Evolutionary conservation across 2,797 vertebrate species (phyloP), one percentile per base, ranked within the genome.

Genomic region (Lacerta agilis): DNA sequence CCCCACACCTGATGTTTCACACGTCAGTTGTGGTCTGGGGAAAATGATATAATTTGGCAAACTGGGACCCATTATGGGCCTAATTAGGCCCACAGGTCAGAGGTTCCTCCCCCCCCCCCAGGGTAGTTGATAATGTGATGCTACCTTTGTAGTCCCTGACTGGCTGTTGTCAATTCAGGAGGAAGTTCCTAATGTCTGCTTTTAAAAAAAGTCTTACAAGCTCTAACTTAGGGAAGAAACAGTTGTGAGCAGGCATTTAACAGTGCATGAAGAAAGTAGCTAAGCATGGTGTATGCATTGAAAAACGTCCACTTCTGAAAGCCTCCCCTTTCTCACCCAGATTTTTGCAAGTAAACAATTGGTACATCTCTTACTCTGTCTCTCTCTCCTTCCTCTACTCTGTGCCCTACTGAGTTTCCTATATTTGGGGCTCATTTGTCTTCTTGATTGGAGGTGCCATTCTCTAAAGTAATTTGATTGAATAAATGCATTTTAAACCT

Each of bases 401-500:
- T 18, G 64, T 66, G 66, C 4, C 29, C 45, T 82, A 49, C 15
- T 15, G 13, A 15, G 49, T 55, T 55, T 55, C 49, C 58, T 45
- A 49, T 55, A 36, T 75, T 76, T 82, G 71, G n/a, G 71, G n/a
- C 71, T 75, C 86, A 82, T 87, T 58, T 36, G 58, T 82, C 86
- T 82, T 67, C 58, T 75, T 66, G 71, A 82, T 67, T 8, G 58
- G 58, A 77, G 72, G 23, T 87, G 71, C 71, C 79, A 87, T 81
- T 87, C 41, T 64, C 58, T 88, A 41, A 79, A 49, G 86, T 69
- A 77, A 41, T 81, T 77, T 45, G 43, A 76, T 71, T 90, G 89
- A 89, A 91, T 90, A 90, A 90, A 64, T 71, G 36, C 43, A 84
- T 91, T 94, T 92, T 88, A 89, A 87, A 88, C 69, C 71, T 88